These are phyloP conservation scores for Poecile atricapillus DNA, from an alignment of 2,113 vertebrate genomes.

Conservation along the genomic window DNA sequence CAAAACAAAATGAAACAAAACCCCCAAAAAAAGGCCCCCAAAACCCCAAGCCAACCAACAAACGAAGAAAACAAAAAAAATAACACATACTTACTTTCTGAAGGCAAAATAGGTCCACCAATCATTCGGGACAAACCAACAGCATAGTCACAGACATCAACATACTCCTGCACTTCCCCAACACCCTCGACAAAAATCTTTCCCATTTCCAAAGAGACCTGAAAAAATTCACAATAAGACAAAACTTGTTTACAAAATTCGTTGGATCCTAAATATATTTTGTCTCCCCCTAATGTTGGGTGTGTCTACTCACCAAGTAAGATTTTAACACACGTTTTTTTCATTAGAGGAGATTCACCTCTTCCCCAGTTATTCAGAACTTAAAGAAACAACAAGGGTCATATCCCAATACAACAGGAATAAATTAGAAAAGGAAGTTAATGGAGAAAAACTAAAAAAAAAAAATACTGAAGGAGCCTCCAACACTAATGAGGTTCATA, in stretches of 20 bases:
- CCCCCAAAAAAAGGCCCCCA: neutral
- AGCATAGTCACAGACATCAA: slow-evolving; percentile 97
- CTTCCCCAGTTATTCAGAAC: neutral
- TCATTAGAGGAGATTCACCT: neutral
- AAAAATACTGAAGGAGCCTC: neutral
- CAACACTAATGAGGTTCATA: neutral
- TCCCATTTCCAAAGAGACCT: slow-evolving; percentile 97
- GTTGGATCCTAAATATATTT: neutral
- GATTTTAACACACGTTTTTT: neutral
- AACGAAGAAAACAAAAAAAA: neutral
- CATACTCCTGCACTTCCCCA: slow-evolving; percentile 95
- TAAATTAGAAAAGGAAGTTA: neutral
- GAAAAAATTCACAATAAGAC: slow-evolving; percentile 2
- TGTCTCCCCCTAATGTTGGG: neutral
- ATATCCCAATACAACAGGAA: neutral
- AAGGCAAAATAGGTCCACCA: slow-evolving; percentile 91
- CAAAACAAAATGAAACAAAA: neutral
- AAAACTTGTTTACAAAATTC: neutral
- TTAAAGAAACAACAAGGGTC: neutral
- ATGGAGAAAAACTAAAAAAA: neutral
- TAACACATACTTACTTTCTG: slow-evolving; percentile 81
- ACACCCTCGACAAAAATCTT: slow-evolving; percentile 96
- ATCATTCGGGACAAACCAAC: slow-evolving; percentile 96
- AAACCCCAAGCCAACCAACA: neutral
- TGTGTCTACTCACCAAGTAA: neutral